Evolutionary conservation across 35 echinoderm and acorn worm genomes (phyloP), one percentile per base, ranked within the genome.

Genomic region (Apostichopus japonicus): DNA sequence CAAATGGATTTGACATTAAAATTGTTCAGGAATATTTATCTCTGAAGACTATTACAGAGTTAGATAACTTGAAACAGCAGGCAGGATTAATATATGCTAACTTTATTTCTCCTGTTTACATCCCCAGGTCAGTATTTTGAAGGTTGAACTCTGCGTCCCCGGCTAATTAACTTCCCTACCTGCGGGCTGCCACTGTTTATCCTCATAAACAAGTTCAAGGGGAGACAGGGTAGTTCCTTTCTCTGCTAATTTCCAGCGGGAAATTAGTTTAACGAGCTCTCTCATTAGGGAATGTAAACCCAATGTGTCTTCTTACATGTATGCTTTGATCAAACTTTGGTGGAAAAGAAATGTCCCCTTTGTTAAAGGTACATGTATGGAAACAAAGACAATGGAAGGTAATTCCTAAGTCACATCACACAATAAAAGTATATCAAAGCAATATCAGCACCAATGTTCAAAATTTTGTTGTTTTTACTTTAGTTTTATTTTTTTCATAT

Each of bases 261-360:
- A 84, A 84, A 84, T 84, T 84, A 54, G 81, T 24, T 84, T 84
- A 84, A 84, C 51, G 23, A 84, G 56, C 54, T 84, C 81, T 58
- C 81, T 84, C 81, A 84, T 84, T 84, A 84, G 81, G 81, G 81
- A 22, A 57, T 51, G 22, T 57, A 58, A 57, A 5, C 6, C 54
- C 51, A 23, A 23, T 6, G 8, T 84, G 81, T 19, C 81, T 75
- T 75, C 71, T 19, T 19, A 61, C 57, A 61, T n/a, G n/a, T n/a
- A n/a, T 61, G 57, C 7, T 61, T 11, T 61, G 57, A 61, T 61
- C 0, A 61, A 61, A 10, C 8, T 61, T 61, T 61, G 57, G 71
- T 67, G 63, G 63, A 11, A n/a, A 73, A 0, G n/a, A 23, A 75
- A 75, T n/a, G 15, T 23, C 71, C 71, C 71, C 17, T 75, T 15